Conservation (phyloP, 2,888 invertebrate species). For the Cantharis nigra region DNA sequence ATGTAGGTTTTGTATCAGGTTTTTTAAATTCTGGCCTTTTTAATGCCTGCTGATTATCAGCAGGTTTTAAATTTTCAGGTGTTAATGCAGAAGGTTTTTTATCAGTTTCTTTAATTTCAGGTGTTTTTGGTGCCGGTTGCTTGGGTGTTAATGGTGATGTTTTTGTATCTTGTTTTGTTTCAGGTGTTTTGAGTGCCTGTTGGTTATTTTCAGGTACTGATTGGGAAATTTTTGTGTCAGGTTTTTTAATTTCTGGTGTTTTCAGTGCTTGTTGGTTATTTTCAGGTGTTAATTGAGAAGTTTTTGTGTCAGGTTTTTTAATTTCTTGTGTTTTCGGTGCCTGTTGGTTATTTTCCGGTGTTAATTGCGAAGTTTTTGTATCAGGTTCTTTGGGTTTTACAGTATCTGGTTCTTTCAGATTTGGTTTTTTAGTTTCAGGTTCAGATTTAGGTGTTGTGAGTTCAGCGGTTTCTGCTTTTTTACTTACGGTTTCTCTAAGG, state of each 20-base stretch:
- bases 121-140: conserved; percentile 24
- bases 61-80: background rate
- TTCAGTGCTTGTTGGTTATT: conserved; percentile 31
- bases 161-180: conserved; percentile 36
- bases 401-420: background rate
- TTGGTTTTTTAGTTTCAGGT: conserved; percentile 40
- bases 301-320: conserved; percentile 17
- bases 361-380: conserved; percentile 28
- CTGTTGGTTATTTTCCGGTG: conserved; percentile 24
- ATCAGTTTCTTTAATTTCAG: conserved; percentile 28
- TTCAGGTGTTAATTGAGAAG: background rate
- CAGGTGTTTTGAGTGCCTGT: conserved; percentile 24
- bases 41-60: background rate
- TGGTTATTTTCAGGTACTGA: conserved; percentile 6
- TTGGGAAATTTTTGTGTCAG: conserved; percentile 29
- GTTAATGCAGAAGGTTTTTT: conserved; percentile 8
- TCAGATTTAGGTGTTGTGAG: conserved; percentile 45
- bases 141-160: background rate
- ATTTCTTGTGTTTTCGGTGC: conserved; percentile 19
- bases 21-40: background rate
- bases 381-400: conserved; percentile 27
- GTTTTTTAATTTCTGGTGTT: conserved; percentile 40
- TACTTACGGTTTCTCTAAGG: conserved; percentile 9
- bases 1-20: conserved; percentile 14
- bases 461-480: background rate